Percentiles rank a stretch among this genome's conserved stretches.
These are phyloP conservation scores for Hippoglossus hippoglossus DNA, from an alignment of 2,797 vertebrate species.

Conservation along the genomic window DNA sequence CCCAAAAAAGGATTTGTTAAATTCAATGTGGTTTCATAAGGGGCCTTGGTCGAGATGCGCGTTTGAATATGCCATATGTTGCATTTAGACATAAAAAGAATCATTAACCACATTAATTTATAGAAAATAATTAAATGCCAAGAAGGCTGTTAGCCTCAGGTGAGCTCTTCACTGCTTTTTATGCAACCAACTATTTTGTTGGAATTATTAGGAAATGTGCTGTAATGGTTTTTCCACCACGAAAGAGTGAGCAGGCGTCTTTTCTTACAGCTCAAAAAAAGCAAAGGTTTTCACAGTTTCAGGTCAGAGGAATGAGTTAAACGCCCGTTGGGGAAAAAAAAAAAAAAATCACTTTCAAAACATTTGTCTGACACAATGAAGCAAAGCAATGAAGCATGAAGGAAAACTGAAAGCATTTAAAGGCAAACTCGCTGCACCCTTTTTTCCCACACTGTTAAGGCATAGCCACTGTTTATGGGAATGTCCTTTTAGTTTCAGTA, in stretches of 20 bases:
- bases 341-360: neutral
- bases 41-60: too few species aligned
- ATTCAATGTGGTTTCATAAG: too few species aligned
- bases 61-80: conserved; percentile 21
- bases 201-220: conserved; percentile 8
- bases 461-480: neutral
- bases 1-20: too few species aligned
- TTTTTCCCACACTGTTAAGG: neutral
- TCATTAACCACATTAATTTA: conserved; percentile 35
- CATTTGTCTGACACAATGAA: conserved; percentile 7
- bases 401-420: conserved; percentile 23
- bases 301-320: conserved; percentile 12
- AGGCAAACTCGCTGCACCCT: conserved; percentile 10
- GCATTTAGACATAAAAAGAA: conserved; percentile 38
- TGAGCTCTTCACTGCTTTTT: conserved; percentile 24
- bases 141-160: conserved; percentile 26
- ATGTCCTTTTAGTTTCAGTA: conserved; percentile 20
- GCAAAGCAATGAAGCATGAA: conserved; percentile 23
- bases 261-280: conserved; percentile 13
- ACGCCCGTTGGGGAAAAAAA: conserved; percentile 1
- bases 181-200: conserved; percentile 19
- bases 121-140: conserved; percentile 20
- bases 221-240: conserved; percentile 23
- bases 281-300: conserved; percentile 14
- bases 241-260: neutral